Conservation (phyloP, 2,113 vertebrate genomes). For the Podilymbus podiceps region DNA sequence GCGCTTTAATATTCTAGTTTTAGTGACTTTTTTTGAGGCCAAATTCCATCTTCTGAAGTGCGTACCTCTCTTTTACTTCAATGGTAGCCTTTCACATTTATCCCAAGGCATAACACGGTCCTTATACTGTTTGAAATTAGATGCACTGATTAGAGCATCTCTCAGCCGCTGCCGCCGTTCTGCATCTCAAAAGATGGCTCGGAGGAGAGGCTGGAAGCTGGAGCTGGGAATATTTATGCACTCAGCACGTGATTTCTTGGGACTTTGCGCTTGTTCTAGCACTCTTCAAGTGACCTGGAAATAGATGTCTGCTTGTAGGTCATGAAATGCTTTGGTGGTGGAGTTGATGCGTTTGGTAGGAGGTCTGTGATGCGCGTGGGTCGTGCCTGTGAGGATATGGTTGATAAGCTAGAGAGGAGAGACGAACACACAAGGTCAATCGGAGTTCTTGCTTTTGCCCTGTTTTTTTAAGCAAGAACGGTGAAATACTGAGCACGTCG, state of each 20-base stretch:
- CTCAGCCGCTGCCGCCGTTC: background rate
- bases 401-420: background rate
- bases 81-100: background rate
- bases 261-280: background rate
- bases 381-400: background rate
- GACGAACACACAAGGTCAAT: background rate
- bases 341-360: background rate
- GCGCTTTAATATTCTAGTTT: slow-evolving; percentile 37
- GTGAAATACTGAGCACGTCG: background rate
- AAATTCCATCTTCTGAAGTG: slow-evolving; percentile 14
- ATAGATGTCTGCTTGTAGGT: background rate
- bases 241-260: background rate
- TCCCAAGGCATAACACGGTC: slow-evolving; percentile 22
- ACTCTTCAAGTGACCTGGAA: background rate
- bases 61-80: slow-evolving; percentile 15
- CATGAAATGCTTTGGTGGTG: background rate
- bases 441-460: background rate
- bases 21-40: background rate
- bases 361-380: background rate
- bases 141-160: slow-evolving; percentile 28
- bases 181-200: background rate
- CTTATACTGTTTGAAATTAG: background rate
- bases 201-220: background rate
- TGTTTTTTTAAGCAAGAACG: background rate
- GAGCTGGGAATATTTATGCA: background rate